Evolutionary conservation across 2,797 vertebrate species (phyloP).

Genomic region (Chelonia mydas): DNA sequence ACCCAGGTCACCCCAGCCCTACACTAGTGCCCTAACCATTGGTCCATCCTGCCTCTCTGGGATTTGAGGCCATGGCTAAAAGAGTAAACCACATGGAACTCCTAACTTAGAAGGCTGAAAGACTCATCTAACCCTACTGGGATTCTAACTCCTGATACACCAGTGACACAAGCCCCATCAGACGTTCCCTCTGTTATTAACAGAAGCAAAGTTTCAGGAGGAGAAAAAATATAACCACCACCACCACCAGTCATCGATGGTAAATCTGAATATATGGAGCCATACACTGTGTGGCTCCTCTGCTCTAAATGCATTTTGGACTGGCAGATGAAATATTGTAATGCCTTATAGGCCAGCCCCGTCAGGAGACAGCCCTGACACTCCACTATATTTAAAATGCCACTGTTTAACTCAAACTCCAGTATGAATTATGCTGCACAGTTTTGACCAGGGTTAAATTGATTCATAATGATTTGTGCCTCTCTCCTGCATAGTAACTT

Average conservation of each 20-base stretch:
- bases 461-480: constrained; percentile 80
- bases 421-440: constrained; percentile 53
- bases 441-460: constrained; percentile 76
- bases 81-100: not conserved
- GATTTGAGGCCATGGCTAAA: not conserved
- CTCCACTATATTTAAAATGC: constrained; percentile 21
- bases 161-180: not conserved
- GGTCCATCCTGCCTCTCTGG: not conserved
- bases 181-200: not conserved
- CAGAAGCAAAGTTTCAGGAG: not conserved
- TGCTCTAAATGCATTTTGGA: not conserved
- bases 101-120: not conserved
- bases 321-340: not conserved
- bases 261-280: not conserved
- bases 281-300: not conserved
- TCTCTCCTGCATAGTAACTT: constrained; percentile 75
- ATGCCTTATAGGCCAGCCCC: not conserved
- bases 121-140: not conserved
- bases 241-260: not conserved
- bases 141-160: not conserved
- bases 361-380: not conserved
- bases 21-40: fast-evolving
- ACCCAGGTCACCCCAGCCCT: not conserved
- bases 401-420: constrained; percentile 29
- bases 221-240: not conserved